Percentiles rank a stretch among this genome's conserved stretches.
Conservation (phyloP, 1,140 invertebrate species). For the Neodiprion pinetum region DNA sequence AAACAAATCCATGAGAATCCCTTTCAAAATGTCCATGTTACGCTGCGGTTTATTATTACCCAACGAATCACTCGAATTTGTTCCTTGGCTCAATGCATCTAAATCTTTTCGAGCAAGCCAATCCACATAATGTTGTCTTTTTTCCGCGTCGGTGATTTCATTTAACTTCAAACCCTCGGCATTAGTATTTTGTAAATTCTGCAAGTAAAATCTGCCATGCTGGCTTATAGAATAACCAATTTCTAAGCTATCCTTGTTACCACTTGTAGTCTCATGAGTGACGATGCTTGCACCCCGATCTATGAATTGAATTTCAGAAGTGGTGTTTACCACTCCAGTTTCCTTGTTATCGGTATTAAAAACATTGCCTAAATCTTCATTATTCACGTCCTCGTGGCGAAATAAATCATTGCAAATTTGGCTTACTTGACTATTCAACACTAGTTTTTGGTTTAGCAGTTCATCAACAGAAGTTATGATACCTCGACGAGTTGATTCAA, state of each 20-base stretch:
- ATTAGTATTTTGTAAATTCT: constrained; percentile 35
- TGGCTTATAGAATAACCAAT: constrained; percentile 53
- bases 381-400: not conserved
- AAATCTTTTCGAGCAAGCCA: constrained; percentile 40
- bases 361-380: not conserved
- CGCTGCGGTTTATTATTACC: constrained; percentile 44
- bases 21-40: constrained; percentile 50
- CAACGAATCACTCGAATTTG: constrained; percentile 41
- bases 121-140: constrained; percentile 39
- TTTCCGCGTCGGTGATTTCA: constrained; percentile 30
- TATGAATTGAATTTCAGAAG: not conserved
- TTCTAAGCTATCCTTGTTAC: constrained; percentile 49
- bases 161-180: constrained; percentile 19
- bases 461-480: not conserved
- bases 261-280: constrained; percentile 37
- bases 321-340: not conserved
- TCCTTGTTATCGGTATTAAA: not conserved
- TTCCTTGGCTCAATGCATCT: constrained; percentile 36
- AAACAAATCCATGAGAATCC: constrained; percentile 54
- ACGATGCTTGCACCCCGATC: constrained; percentile 23
- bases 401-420: not conserved
- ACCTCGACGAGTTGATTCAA: not conserved
- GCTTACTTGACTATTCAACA: constrained; percentile 3
- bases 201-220: constrained; percentile 39
- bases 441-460: not conserved